Conservation (phyloP, 2,113 vertebrate species). For the Artemisiospiza belli region DNA sequence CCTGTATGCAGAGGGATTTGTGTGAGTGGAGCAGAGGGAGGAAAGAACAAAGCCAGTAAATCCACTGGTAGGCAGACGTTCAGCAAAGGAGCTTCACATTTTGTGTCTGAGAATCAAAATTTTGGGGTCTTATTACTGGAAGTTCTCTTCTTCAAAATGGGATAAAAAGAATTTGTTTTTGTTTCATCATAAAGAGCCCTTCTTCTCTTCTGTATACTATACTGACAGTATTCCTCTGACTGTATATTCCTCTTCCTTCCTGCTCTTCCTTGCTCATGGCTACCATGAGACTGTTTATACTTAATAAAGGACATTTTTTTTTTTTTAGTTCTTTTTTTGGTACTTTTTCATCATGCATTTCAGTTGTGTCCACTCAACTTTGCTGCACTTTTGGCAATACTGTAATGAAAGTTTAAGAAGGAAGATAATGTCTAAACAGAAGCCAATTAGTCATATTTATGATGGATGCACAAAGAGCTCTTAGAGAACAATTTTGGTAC, state of each 20-base stretch:
- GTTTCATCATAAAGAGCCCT: neutral
- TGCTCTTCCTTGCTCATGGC: neutral
- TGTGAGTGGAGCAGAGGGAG: neutral
- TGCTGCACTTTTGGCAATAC: neutral
- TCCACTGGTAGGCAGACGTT: neutral
- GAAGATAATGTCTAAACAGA: neutral
- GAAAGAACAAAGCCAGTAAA: neutral
- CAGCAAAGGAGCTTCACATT: neutral
- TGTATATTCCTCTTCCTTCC: neutral
- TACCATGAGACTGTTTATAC: neutral
- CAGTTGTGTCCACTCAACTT: neutral
- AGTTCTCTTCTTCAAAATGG: neutral
- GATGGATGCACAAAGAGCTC: neutral
- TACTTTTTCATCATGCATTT: neutral
- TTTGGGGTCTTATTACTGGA: neutral
- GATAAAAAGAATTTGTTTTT: neutral
- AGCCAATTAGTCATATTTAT: neutral
- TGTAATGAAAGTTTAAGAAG: neutral
- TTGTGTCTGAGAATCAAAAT: neutral
- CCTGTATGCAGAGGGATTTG: neutral
- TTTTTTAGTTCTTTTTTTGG: neutral
- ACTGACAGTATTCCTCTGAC: neutral
- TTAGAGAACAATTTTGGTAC: neutral
- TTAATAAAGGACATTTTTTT: neutral
- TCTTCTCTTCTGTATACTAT: neutral